phyloP scores from a whole-genome alignment of 2,797 vertebrate genomes.

The Anableps anableps region DNA sequence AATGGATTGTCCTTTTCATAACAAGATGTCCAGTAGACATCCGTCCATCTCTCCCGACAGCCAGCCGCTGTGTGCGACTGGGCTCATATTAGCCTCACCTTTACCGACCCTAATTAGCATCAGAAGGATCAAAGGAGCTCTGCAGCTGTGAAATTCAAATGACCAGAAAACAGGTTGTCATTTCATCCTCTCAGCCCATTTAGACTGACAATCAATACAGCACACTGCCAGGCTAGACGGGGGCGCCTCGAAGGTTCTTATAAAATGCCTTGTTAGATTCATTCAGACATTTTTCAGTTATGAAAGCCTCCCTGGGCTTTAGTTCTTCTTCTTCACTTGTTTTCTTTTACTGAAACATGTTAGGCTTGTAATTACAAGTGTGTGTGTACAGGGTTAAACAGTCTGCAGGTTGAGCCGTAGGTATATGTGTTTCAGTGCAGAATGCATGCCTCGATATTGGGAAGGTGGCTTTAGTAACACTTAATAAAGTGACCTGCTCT shows the following conservation, averaged over 20 bases:
- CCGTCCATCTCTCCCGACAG: conserved; percentile 39
- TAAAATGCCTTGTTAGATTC: background rate
- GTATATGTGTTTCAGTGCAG: background rate
- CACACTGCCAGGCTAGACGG: conserved; percentile 18
- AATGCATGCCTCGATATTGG: background rate
- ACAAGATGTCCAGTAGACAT: conserved; percentile 28
- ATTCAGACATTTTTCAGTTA: conserved; percentile 1
- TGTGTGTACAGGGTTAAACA: background rate
- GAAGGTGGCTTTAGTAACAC: background rate
- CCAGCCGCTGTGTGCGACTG: conserved; percentile 8
- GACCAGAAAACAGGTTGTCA: conserved; percentile 50
- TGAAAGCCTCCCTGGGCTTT: background rate
- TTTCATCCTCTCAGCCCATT: conserved; percentile 41
- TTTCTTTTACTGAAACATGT: background rate
- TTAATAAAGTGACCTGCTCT: conserved; percentile 8
- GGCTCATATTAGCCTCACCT: conserved; percentile 15
- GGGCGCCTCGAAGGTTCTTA: background rate
- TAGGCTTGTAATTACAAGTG: conserved; percentile 3
- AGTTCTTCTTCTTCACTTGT: conserved; percentile 5
- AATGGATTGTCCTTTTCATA: conserved; percentile 71
- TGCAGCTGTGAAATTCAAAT: conserved; percentile 79
- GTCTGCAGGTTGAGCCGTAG: background rate
- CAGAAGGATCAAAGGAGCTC: conserved; percentile 71
- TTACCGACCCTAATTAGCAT: conserved; percentile 72
- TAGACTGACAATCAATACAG: conserved; percentile 27